Percentiles rank a stretch among this genome's conserved stretches.
Evolutionary conservation across 2,797 vertebrate species (phyloP).

Genomic region (Sciurus vulgaris): DNA sequence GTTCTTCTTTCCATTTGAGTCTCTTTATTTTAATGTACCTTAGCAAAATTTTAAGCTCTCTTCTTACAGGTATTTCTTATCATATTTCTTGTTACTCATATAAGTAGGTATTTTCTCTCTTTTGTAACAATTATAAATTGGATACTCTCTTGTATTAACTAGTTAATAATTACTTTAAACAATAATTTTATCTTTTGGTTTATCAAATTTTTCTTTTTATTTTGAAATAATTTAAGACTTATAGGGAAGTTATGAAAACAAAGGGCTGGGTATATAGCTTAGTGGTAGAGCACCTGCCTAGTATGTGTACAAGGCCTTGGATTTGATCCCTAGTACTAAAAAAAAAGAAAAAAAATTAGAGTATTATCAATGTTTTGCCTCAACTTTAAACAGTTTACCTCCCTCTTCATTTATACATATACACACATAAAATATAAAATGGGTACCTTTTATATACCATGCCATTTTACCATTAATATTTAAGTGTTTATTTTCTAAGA

Average conservation of each 20-base stretch:
- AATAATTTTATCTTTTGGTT: constrained; percentile 25
- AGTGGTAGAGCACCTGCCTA: not conserved
- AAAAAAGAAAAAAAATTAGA: not conserved
- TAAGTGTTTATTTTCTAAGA: constrained; percentile 30
- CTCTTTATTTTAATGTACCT: not conserved
- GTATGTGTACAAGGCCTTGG: not conserved
- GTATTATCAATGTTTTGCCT: not conserved
- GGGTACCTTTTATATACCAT: not conserved
- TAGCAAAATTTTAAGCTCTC: constrained; percentile 13
- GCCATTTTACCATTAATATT: constrained; percentile 20
- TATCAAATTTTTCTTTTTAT: not conserved
- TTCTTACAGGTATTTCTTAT: not conserved
- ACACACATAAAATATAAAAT: not conserved
- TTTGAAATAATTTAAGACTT: constrained; percentile 53
- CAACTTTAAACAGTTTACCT: not conserved
- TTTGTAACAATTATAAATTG: constrained; percentile 22
- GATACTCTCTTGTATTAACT: constrained; percentile 28
- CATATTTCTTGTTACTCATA: constrained; percentile 36
- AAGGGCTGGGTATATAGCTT: not conserved
- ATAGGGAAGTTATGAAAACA: not conserved
- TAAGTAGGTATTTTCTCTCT: constrained; percentile 11
- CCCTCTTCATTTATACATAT: not conserved
- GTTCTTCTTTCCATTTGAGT: constrained; percentile 18
- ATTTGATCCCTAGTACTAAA: not conserved
- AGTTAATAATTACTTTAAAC: constrained; percentile 5